Evolutionary conservation across 2,113 vertebrate genomes (phyloP).

Genomic region (Festucalex cinctus): DNA sequence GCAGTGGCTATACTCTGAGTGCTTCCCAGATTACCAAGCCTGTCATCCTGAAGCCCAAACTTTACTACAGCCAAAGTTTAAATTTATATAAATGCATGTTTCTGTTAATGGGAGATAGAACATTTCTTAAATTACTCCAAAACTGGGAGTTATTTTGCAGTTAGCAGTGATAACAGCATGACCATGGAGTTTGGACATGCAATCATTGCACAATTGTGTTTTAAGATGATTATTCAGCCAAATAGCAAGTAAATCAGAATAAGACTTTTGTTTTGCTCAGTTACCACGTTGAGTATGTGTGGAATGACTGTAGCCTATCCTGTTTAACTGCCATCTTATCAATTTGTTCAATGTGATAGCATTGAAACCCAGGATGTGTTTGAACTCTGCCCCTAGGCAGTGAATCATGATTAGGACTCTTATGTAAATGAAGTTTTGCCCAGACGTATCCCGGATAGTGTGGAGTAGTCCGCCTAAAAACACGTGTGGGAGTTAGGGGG

Average conservation of each 20-base stretch:
- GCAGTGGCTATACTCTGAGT: too few relatives aligned
- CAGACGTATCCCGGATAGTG: constrained; percentile 18
- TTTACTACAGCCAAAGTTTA: too few relatives aligned
- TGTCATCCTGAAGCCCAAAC: too few relatives aligned
- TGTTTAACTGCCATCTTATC: constrained; percentile 21
- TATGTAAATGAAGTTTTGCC: constrained; percentile 18
- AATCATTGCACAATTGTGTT: not conserved
- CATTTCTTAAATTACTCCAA: too few relatives aligned
- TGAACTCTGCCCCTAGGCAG: constrained; percentile 19
- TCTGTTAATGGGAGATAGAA: too few relatives aligned
- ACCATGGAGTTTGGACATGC: too few relatives aligned
- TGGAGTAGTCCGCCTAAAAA: constrained; percentile 14
- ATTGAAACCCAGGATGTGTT: constrained; percentile 12
- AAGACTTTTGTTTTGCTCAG: not conserved
- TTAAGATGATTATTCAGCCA: not conserved
- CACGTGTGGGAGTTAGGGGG: not conserved
- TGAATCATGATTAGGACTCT: constrained; percentile 1
- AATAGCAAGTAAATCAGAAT: not conserved
- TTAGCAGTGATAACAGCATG: too few relatives aligned
- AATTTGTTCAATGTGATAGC: constrained; percentile 5
- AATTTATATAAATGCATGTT: too few relatives aligned
- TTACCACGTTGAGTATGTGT: constrained; percentile 21
- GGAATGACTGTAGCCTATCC: constrained; percentile 10
- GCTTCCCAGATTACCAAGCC: too few relatives aligned
- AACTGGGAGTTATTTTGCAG: too few relatives aligned